Base-by-base conservation (phyloP, 2,113 vertebrate genomes). In the Aegithalos caudatus region DNA sequence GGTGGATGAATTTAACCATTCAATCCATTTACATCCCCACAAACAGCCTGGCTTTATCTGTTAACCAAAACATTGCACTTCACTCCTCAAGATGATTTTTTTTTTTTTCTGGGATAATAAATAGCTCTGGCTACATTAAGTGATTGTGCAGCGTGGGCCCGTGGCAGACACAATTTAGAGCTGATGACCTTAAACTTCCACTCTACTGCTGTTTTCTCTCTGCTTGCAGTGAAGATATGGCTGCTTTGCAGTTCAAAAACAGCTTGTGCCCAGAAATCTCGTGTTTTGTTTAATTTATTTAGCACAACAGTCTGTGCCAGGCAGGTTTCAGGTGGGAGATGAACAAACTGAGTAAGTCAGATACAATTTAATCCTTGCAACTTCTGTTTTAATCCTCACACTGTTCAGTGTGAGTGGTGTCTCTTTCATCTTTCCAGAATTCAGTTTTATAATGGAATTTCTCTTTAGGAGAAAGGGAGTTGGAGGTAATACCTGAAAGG, bases 1-100 rank as follows among this genome's bases (percentile, higher is more conserved):
- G 1, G 2, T 25, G 23, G 66, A 13, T 72, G 94, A 97, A 98
- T 98, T 97, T 97, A 92, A 90, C 95, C 87, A 40, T 79, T 97
- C 88, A 95, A 88, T 96, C 94, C 88, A 85, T 85, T 47, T 80
- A 40, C 70, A 56, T 54, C 7, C 35, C 77, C 90, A 61, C 74
- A 5, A 40, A 66, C 78, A 87, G 89, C 90, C 40, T 6, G n/a
- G 81, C 82, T 94, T 78, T 89, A 44, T 93, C 83, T 77, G 76
- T 58, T 86, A 90, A 82, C 87, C 76, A 70, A 69, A 97, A 60
- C 93, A 77, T 61, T 60, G 50, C 88, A 44, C 76, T 92, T 83
- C 88, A 64, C 95, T 94, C 85, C 62, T 92, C 54, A 35, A 60
- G 93, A 83, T 77, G 88, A 31, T 79, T 71, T 73, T 95, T 96